Evolutionary conservation across 2,888 invertebrate genomes (phyloP).

Genomic region (Dioctria rufipes): DNA sequence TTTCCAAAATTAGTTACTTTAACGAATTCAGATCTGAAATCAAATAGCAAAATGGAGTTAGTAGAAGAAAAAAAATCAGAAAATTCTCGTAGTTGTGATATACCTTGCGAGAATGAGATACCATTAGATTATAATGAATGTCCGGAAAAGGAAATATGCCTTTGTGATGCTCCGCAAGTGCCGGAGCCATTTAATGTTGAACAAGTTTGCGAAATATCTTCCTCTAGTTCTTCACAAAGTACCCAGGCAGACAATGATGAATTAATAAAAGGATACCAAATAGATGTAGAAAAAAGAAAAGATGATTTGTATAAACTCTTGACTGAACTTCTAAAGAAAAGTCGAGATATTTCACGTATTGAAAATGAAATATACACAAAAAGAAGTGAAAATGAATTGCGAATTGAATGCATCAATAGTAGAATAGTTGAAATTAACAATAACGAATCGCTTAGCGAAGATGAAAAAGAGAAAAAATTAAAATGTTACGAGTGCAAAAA

Average conservation of each 20-base stretch:
- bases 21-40: neutral
- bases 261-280: neutral
- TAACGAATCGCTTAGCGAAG: neutral
- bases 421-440: neutral
- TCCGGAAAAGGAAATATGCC: neutral
- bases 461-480: neutral
- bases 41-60: neutral
- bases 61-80: neutral
- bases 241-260: neutral
- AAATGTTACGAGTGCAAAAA: neutral
- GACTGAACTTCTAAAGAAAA: neutral
- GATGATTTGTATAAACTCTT: neutral
- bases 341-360: slow-evolving; percentile 7
- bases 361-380: slow-evolving; percentile 17
- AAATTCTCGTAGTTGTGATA: neutral
- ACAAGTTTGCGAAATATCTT: neutral
- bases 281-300: slow-evolving; percentile 1
- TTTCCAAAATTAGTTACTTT: neutral
- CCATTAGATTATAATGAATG: neutral
- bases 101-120: neutral
- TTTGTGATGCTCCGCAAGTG: neutral
- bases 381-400: neutral
- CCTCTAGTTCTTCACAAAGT: neutral
- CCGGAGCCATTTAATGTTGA: neutral
- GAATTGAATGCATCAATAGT: neutral